These are phyloP conservation scores for Oophaga pumilio DNA, from an alignment of 2,113 vertebrate genomes.

Conservation along the genomic window DNA sequence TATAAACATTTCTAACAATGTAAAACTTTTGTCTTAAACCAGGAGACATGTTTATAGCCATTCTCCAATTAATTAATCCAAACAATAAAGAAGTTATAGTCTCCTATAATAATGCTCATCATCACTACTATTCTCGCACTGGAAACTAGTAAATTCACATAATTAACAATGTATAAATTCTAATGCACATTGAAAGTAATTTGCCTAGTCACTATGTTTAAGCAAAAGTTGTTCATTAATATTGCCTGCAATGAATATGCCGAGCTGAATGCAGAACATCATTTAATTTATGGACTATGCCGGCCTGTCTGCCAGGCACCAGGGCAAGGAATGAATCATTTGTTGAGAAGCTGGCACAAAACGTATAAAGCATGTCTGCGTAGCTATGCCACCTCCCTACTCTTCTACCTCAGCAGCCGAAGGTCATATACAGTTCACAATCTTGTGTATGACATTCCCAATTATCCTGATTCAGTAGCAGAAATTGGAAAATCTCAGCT, in stretches of 20 bases:
- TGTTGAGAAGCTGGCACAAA: slow-evolving; percentile 49
- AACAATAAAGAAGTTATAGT: slow-evolving; percentile 44
- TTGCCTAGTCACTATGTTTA: slow-evolving; percentile 45
- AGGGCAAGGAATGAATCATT: slow-evolving; percentile 49
- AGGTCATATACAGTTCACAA: slow-evolving; percentile 56
- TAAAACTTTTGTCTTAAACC: slow-evolving; percentile 45
- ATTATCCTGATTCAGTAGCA: slow-evolving; percentile 53
- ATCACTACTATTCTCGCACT: slow-evolving; percentile 11
- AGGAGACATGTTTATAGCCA: slow-evolving; percentile 28
- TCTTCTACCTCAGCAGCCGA: slow-evolving; percentile 48
- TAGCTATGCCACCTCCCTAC: slow-evolving; percentile 41
- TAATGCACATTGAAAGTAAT: slow-evolving; percentile 25
- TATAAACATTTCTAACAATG: slow-evolving; percentile 42
- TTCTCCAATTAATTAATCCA: slow-evolving; percentile 50
- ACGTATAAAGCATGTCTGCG: slow-evolving; percentile 51
- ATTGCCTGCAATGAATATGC: slow-evolving; percentile 52
- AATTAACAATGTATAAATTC: slow-evolving; percentile 50
- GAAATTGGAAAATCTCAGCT: slow-evolving; percentile 31
- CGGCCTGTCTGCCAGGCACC: slow-evolving; percentile 50
- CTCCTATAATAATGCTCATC: slow-evolving; percentile 44
- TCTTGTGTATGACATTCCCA: slow-evolving; percentile 51
- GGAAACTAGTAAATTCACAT: slow-evolving; percentile 45
- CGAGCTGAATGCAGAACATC: slow-evolving; percentile 23
- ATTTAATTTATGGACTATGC: slow-evolving; percentile 51
- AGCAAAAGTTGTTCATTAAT: slow-evolving; percentile 52